These are phyloP conservation scores for Etheostoma nigrum DNA, from an alignment of 2,797 vertebrate species.

Conservation along the genomic window DNA sequence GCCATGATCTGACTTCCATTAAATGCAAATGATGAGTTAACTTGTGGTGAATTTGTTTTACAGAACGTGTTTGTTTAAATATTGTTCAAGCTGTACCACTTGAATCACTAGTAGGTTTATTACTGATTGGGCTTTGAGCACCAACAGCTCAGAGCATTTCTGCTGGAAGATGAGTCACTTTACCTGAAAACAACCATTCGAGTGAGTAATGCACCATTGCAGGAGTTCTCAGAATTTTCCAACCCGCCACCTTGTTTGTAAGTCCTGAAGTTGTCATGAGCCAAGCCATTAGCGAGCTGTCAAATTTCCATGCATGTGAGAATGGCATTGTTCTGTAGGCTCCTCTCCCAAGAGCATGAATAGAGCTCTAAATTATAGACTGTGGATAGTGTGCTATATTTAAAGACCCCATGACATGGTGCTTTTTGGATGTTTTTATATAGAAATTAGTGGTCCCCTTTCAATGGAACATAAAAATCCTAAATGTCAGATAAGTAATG, in stretches of 20 bases:
- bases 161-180: background rate
- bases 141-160: constrained; percentile 3
- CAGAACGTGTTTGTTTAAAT: background rate
- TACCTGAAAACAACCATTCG: background rate
- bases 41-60: background rate
- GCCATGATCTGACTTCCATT: background rate
- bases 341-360: background rate
- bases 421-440: too few species aligned
- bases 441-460: background rate
- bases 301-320: background rate
- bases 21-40: background rate
- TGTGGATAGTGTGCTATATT: background rate
- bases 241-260: constrained; percentile 2
- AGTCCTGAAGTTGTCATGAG: background rate
- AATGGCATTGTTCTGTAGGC: background rate
- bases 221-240: constrained; percentile 1
- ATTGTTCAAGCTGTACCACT: background rate
- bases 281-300: background rate
- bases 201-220: background rate
- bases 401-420: background rate
- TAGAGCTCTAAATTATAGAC: background rate
- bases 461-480: constrained; percentile 19
- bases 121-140: background rate
- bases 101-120: background rate
- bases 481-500: constrained; percentile 3